phyloP scores from a whole-genome alignment of 2,113 vertebrate genomes.

The Xenus cinereus region DNA sequence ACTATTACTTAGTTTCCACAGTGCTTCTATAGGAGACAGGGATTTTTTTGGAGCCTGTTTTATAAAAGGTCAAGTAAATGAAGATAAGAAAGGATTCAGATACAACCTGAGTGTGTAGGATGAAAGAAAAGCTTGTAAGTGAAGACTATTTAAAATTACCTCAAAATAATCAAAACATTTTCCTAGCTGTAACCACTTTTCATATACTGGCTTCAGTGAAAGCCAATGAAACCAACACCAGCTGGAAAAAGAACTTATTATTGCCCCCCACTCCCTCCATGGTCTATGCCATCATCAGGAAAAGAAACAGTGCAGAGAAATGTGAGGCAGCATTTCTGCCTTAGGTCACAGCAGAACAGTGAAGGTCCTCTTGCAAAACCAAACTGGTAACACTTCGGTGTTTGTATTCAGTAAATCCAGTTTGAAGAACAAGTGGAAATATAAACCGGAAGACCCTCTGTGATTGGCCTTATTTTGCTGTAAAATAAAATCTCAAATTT shows the following conservation, averaged over 20 bases:
- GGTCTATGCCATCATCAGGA: not conserved
- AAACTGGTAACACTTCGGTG: not conserved
- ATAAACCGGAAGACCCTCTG: not conserved
- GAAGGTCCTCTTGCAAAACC: not conserved
- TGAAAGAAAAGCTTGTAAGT: not conserved
- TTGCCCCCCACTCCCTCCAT: not conserved
- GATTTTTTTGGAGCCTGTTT: not conserved
- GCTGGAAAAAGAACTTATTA: not conserved
- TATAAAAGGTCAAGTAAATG: not conserved
- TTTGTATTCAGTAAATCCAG: not conserved
- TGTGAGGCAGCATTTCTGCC: not conserved
- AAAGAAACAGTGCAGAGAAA: not conserved
- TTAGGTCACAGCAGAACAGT: not conserved
- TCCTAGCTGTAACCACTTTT: not conserved
- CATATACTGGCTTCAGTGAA: not conserved
- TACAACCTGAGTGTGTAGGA: not conserved
- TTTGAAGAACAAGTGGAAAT: not conserved
- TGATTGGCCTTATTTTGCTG: conserved; percentile 24
- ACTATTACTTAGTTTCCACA: not conserved
- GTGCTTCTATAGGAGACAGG: not conserved
- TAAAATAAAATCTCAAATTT: not conserved
- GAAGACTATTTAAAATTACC: not conserved
- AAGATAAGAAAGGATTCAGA: not conserved
- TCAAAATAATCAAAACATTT: not conserved
- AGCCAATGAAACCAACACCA: not conserved